phyloP scores from a whole-genome alignment of 2,888 invertebrate species.

The Drosophila mayaguana region DNA sequence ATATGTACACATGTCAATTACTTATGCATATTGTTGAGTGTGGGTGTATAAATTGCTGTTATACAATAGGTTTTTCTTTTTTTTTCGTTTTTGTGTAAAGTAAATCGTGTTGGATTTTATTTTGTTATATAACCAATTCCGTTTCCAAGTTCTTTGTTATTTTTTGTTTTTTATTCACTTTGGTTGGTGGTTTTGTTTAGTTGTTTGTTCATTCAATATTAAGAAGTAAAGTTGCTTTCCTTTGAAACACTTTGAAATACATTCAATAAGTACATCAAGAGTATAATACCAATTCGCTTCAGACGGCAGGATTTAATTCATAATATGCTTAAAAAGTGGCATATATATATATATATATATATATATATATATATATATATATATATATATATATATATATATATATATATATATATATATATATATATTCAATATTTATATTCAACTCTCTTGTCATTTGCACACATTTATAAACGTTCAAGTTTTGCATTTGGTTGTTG shows the following conservation, averaged over 20 bases:
- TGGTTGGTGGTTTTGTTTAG: constrained; percentile 61
- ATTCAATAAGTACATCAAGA: constrained; percentile 47
- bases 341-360: constrained; percentile 62
- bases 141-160: constrained; percentile 43
- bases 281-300: constrained; percentile 73
- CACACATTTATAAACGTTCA: constrained; percentile 55
- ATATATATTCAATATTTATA: constrained; percentile 23
- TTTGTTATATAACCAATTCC: constrained; percentile 55
- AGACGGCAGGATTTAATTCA: constrained; percentile 81
- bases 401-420: constrained; percentile 62
- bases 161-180: constrained; percentile 30
- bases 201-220: constrained; percentile 46
- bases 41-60: constrained; percentile 26
- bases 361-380: constrained; percentile 35
- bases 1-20: constrained; percentile 5
- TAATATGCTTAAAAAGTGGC: constrained; percentile 72
- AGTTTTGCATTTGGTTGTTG: constrained; percentile 25
- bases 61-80: constrained; percentile 4
- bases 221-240: constrained; percentile 45
- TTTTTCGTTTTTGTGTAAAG: constrained; percentile 54
- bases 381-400: constrained; percentile 47
- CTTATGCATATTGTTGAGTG: constrained; percentile 13
- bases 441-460: constrained; percentile 33
- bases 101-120: constrained; percentile 63
- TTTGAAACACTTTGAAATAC: constrained; percentile 10